Evolutionary conservation across 2,888 invertebrate species (phyloP), one percentile per base, ranked within the genome.

Genomic region (Volucella inflata): DNA sequence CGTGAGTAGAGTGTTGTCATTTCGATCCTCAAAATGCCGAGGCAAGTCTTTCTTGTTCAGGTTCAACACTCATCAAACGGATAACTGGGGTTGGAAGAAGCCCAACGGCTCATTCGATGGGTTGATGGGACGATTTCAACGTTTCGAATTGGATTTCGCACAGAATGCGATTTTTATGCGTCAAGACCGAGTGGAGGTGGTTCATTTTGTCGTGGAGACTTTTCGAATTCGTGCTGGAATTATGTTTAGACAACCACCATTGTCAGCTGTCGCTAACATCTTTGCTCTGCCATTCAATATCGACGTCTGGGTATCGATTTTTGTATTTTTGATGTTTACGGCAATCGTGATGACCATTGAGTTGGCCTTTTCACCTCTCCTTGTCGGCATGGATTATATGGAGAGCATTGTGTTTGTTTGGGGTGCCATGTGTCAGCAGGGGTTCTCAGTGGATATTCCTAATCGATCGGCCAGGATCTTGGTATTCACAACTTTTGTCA

Each of bases 381-480:
- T 80, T 0, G 88, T 88, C 2, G 87, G 90, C 0, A 89, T 92
- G 89, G 87, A 89, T 42, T 89, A 90, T 44, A 74, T 90, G 72
- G 95, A 95, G 78, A 91, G 93, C 14, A 87, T 93, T 42, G 93
- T 94, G 0, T 94, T 94, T 71, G 93, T 93, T 0, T 90, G 94
- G 75, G 95, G 94, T 2, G 93, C 94, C 6, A 91, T 94, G 85
- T 95, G 94, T 75, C 95, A 95, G 89, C 95, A 95, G 92, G 94
- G 95, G 8, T 94, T 93, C 87, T 92, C 93, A 89, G 89, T 92
- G 21, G 90, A 92, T 0, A 93, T 94, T 2, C 88, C 89, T 12
- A 92, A 93, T 88, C 88, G 92, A 57, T 94, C 94, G 1, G 93
- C 93, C 0, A 93, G 94, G 9, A 90, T 94, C 81, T 93, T 94